Base-by-base conservation (phyloP, 2,888 invertebrate genomes). In the Gerris lacustris region DNA sequence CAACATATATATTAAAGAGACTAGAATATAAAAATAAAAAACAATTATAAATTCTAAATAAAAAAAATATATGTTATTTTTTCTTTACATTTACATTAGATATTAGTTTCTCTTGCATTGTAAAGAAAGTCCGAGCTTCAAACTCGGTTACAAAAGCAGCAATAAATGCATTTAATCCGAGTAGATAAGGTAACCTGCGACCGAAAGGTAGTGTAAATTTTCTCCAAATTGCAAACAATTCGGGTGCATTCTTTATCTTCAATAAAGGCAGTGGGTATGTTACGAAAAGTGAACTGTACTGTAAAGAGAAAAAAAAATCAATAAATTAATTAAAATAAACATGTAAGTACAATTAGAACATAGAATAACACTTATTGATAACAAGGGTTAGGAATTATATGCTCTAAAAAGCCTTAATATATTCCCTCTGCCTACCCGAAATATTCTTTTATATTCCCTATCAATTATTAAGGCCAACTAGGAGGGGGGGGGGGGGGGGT, bases 261-360 rank as follows among this genome's bases (percentile, higher is more conserved):
- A 88, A 77, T n/a, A 84, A 82, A 5, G 90, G 90, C 43, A 89
- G 75, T 74, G 87, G 82, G 75, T 82, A 86, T 6, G 89, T 89
- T 67, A 79, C 82, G 78, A 86, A 86, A 72, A 85, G 82, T 68
- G 84, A 82, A 45, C 88, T 87, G 74, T 87, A 82, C 87, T 87
- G 81, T 74, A 84, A 83, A 73, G 77, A 77, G 77, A 73, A 72
- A 76, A 73, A 64, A 43, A 17, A 64, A 63, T 17, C 55, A 64
- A 47, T 68, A 44, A 5, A 69, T 5, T 7, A 11, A 69, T 45
- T 17, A 6, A 9, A 55, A 9, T 55, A 55, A 11, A 9, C 15
- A 31, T 31, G 1, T 31, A 2, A 31, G 31, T 31, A 31, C 31
- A 31, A 31, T 31, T 31, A 31, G 31, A 31, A 31, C 31, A 31